Conservation (phyloP, 2,888 invertebrate genomes). For the Orthosia gothica region DNA sequence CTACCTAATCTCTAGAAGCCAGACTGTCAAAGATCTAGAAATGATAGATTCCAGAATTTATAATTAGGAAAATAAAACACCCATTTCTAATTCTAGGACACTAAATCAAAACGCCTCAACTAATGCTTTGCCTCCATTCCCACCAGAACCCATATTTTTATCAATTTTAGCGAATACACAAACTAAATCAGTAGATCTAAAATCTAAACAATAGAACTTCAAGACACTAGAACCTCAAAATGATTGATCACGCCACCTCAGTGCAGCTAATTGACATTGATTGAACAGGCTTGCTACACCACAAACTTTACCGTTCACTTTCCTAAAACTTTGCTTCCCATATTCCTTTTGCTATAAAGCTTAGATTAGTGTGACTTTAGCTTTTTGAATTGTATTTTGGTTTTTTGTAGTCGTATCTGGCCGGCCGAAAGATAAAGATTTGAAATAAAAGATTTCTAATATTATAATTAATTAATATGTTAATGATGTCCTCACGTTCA, state of each 20-base stretch:
- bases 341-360: slow-evolving; percentile 67
- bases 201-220: slow-evolving; percentile 82
- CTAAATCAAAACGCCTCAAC: slow-evolving; percentile 33
- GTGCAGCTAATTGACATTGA: slow-evolving; percentile 91
- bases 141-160: slow-evolving; percentile 45
- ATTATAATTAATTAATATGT: slow-evolving; percentile 68
- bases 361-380: slow-evolving; percentile 61
- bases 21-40: no score
- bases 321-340: slow-evolving; percentile 59
- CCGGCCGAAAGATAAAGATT: slow-evolving; percentile 78
- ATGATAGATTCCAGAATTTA: neutral
- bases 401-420: slow-evolving; percentile 74
- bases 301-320: slow-evolving; percentile 71
- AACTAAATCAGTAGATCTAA: slow-evolving; percentile 72
- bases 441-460: slow-evolving; percentile 75
- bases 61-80: neutral
- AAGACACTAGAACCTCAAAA: slow-evolving; percentile 76
- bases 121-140: slow-evolving; percentile 18
- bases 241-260: slow-evolving; percentile 89
- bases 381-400: slow-evolving; percentile 11
- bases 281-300: slow-evolving; percentile 85
- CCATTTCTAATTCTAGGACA: neutral
- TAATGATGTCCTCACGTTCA: slow-evolving; percentile 57
- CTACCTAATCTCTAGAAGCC: no score
- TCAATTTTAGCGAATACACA: slow-evolving; percentile 61